A percentile compares a stretch with the other conserved stretches of the same genome.
Evolutionary conservation across 1,140 invertebrate species (phyloP).

Genomic region (Aphaenogaster ashmeadi): DNA sequence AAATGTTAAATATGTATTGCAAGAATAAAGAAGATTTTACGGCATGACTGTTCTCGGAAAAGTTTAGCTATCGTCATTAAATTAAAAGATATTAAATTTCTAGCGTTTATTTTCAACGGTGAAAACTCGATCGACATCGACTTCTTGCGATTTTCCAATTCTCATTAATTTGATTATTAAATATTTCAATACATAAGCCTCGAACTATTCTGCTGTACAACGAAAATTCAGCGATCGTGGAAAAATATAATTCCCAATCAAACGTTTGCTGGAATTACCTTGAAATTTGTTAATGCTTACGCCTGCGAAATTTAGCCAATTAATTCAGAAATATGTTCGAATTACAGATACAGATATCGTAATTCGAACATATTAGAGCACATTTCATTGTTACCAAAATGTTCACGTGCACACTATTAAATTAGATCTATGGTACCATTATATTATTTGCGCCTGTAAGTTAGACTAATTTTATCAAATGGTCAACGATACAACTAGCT

Average conservation of each 20-base stretch:
- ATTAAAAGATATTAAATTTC: conserved; percentile 7
- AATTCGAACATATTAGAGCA: not conserved
- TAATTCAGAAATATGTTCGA: not conserved
- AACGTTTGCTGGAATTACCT: not conserved
- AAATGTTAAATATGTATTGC: conserved; percentile 4
- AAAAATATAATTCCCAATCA: not conserved
- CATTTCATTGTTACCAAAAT: conserved; percentile 4
- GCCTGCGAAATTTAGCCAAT: conserved; percentile 11
- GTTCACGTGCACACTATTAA: not conserved
- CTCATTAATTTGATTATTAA: not conserved
- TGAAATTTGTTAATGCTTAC: conserved; percentile 2
- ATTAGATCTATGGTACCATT: not conserved
- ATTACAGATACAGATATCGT: not conserved
- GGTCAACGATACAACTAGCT: not conserved
- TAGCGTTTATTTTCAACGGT: not conserved
- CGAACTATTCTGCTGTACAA: not conserved
- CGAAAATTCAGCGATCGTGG: not conserved
- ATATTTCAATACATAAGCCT: not conserved
- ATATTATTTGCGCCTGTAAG: not conserved
- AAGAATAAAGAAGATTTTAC: not conserved
- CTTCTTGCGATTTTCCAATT: not conserved
- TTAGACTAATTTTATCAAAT: conserved; percentile 14
- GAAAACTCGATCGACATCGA: not conserved
- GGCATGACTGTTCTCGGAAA: too few relatives aligned
- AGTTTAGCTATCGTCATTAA: not conserved